phyloP scores from a whole-genome alignment of 1,140 invertebrate species.

The Dryas iulia region DNA sequence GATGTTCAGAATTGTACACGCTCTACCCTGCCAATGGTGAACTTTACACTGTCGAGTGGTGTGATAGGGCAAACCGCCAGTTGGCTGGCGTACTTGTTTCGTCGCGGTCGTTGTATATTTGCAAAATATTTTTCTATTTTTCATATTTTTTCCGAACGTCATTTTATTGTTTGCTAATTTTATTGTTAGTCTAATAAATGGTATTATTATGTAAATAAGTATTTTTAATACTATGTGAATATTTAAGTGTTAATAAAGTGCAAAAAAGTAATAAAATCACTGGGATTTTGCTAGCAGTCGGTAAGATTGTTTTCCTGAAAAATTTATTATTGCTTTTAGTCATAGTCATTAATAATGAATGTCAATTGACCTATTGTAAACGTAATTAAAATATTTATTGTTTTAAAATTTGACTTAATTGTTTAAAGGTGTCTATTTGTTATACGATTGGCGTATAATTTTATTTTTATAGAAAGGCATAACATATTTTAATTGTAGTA shows the following conservation, averaged over 20 bases:
- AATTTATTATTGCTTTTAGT: not conserved
- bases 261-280: not conserved
- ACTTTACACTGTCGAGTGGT: slow-evolving; percentile 59
- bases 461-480: too few relatives aligned
- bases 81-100: slow-evolving; percentile 61
- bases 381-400: not conserved
- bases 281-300: slow-evolving; percentile 5
- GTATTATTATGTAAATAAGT: not conserved
- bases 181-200: not conserved
- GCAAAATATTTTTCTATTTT: slow-evolving; percentile 6
- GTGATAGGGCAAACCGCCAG: slow-evolving; percentile 71
- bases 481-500: too few relatives aligned
- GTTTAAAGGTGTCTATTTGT: not conserved
- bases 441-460: too few relatives aligned
- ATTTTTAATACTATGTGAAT: slow-evolving; percentile 4
- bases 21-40: slow-evolving; percentile 43
- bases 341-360: not conserved
- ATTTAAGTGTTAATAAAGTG: slow-evolving; percentile 8
- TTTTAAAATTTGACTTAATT: not conserved
- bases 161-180: not conserved
- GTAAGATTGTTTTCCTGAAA: slow-evolving; percentile 24
- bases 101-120: slow-evolving; percentile 44
- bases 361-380: not conserved
- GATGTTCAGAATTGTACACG: slow-evolving; percentile 22
- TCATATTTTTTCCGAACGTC: not conserved